Evolutionary conservation across 2,888 invertebrate genomes (phyloP).

Genomic region (Bhutanitis thaidina): DNA sequence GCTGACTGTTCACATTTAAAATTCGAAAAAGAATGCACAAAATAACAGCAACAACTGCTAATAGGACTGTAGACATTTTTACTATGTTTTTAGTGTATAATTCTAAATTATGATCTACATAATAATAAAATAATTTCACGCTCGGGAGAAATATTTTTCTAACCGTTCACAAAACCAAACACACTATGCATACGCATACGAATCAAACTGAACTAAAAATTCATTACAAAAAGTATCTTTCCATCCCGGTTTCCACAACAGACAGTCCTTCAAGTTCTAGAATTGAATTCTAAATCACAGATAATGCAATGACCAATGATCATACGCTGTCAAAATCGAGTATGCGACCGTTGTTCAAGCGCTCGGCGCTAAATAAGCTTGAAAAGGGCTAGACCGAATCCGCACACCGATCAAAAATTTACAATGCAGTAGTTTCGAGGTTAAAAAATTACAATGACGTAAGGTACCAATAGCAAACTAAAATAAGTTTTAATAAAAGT

Average conservation of each 20-base stretch:
- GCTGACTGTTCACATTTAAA: conserved; percentile 90
- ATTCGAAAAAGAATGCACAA: conserved; percentile 91
- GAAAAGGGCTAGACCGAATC: no score
- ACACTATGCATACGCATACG: neutral
- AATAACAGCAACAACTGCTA: conserved; percentile 90
- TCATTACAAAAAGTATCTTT: neutral
- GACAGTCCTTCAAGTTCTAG: neutral
- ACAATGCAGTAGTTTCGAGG: no score
- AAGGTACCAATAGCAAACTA: no score
- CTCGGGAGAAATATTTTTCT: neutral
- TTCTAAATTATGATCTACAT: conserved; percentile 48
- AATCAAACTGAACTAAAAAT: neutral
- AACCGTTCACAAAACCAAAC: neutral
- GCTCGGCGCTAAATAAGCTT: no score
- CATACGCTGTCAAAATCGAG: no score
- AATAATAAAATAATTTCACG: conserved; percentile 43
- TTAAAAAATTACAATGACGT: no score
- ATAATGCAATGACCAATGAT: no score
- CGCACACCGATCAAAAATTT: no score
- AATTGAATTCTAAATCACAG: no score
- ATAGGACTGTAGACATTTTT: conserved; percentile 88
- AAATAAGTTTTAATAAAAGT: no score
- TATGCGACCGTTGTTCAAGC: no score
- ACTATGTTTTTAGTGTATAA: conserved; percentile 1
- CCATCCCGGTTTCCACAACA: neutral